phyloP scores from a whole-genome alignment of 2,888 invertebrate species.

The Atrina japonica region DNA sequence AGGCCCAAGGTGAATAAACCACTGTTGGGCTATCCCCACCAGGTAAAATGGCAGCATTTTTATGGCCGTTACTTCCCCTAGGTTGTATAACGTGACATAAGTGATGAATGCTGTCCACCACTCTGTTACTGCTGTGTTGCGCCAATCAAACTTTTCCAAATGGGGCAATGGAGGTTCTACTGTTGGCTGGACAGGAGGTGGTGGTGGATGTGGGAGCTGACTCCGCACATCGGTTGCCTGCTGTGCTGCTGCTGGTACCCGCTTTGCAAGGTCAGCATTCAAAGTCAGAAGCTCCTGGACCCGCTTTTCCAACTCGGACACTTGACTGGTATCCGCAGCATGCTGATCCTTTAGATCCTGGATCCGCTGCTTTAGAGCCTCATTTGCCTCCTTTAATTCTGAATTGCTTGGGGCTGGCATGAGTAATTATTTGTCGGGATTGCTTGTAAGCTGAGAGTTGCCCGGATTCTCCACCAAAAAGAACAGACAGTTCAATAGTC shows the following conservation, averaged over 20 bases:
- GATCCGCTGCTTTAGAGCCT: not conserved
- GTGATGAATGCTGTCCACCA: not conserved
- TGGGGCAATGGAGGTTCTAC: not conserved
- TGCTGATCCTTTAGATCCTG: not conserved
- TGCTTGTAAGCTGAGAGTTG: too few species aligned
- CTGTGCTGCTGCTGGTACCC: not conserved
- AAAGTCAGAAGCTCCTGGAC: not conserved
- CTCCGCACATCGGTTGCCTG: too few species aligned
- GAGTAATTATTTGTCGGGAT: not conserved
- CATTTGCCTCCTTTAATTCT: not conserved
- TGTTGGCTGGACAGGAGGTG: not conserved
- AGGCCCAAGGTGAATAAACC: not conserved
- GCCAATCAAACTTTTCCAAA: slow-evolving; percentile 9
- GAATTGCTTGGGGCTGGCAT: not conserved
- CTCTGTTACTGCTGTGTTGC: not conserved
- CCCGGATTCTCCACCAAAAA: too few species aligned
- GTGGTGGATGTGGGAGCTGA: not conserved
- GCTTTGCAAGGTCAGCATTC: not conserved
- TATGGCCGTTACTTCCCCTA: not conserved
- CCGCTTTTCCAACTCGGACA: not conserved
- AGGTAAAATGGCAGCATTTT: slow-evolving; percentile 2
- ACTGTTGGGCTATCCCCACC: not conserved
- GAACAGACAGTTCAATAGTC: too few species aligned
- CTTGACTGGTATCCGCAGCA: not conserved
- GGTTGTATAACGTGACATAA: not conserved